These are phyloP conservation scores for Lomographa bimaculata DNA, from an alignment of 2,888 invertebrate species.

Conservation along the genomic window DNA sequence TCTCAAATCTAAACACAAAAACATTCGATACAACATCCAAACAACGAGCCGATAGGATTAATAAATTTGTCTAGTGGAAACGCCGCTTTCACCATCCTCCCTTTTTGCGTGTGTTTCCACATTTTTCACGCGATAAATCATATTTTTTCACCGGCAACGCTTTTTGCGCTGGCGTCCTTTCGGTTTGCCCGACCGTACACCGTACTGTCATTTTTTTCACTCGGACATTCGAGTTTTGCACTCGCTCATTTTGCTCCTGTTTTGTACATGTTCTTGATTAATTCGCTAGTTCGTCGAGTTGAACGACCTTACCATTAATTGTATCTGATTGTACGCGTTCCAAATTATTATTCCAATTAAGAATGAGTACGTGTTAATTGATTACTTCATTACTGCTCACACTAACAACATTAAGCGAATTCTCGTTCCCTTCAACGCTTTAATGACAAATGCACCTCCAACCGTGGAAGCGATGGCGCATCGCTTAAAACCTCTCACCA, in stretches of 20 bases:
- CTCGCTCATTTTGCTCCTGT: constrained; percentile 70
- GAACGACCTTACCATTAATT: constrained; percentile 45
- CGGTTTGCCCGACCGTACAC: constrained; percentile 75
- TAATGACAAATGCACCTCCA: constrained; percentile 53
- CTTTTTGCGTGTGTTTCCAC: constrained; percentile 81
- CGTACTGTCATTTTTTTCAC: constrained; percentile 79
- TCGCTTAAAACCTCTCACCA: constrained; percentile 66
- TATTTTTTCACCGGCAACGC: constrained; percentile 82
- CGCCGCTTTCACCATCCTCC: constrained; percentile 74
- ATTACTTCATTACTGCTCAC: constrained; percentile 18
- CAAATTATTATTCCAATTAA: constrained; percentile 14
- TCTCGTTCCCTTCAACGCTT: constrained; percentile 15
- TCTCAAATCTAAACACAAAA: constrained; percentile 19
- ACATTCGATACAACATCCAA: constrained; percentile 51
- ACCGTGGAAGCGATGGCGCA: constrained; percentile 47
- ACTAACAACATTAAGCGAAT: constrained; percentile 18
- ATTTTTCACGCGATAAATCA: constrained; percentile 84
- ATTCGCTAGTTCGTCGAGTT: constrained; percentile 54
- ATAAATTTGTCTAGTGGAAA: constrained; percentile 81
- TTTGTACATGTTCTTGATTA: constrained; percentile 73
- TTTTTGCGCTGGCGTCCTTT: constrained; percentile 79
- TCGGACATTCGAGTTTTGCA: constrained; percentile 74
- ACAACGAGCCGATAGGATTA: constrained; percentile 70
- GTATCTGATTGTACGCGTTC: constrained; percentile 18
- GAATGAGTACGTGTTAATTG: constrained; percentile 11